Evolutionary conservation across 2,797 vertebrate genomes (phyloP).

Genomic region (Schizopygopsis pylzovi): DNA sequence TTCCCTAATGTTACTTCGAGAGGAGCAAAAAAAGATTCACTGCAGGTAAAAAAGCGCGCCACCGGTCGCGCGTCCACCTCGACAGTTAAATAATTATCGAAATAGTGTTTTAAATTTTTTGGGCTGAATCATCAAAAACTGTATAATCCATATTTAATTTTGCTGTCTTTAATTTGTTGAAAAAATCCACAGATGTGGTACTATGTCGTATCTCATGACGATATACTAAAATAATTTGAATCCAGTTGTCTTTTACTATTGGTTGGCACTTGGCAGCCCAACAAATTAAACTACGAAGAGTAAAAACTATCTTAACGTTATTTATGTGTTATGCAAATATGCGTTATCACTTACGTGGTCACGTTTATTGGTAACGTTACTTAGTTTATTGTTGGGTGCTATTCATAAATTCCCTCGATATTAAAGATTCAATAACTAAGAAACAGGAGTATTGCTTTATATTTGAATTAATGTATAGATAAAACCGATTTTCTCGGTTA

Average conservation of each 20-base stretch:
- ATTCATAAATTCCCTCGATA: neutral
- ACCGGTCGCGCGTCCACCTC: neutral
- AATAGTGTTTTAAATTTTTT: neutral
- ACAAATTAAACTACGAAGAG: neutral
- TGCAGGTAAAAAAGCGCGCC: slow-evolving; percentile 42
- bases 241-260: neutral
- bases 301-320: neutral
- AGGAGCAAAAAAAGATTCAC: neutral
- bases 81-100: neutral
- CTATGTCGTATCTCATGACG: neutral
- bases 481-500: neutral
- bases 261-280: neutral
- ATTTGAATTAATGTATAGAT: neutral
- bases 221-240: neutral
- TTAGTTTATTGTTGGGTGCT: neutral
- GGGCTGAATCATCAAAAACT: accelerated
- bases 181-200: too few relatives aligned
- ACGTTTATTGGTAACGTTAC: neutral
- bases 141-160: too few relatives aligned
- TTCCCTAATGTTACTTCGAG: neutral
- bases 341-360: neutral
- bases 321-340: neutral
- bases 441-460: neutral
- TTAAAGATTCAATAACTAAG: neutral
- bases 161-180: too few relatives aligned